Base-by-base conservation (phyloP, 2,113 vertebrate species). In the Philantomba maxwellii region DNA sequence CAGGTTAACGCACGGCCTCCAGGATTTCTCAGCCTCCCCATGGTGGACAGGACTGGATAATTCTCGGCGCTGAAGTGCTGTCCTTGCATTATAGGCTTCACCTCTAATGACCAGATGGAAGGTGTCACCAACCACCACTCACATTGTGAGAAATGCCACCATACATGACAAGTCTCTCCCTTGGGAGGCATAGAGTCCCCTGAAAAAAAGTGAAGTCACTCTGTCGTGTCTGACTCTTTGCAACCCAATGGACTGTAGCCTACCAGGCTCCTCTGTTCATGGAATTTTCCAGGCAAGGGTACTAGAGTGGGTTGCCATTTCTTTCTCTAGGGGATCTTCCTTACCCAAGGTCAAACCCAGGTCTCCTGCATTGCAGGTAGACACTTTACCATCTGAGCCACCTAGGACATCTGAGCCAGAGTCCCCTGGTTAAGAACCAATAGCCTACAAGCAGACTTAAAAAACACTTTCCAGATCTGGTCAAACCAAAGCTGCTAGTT, bases 1-100 rank as follows among this genome's bases (percentile, higher is more conserved):
- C 26, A 28, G 2, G 45, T 11, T 17, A 19, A 30, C 45, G 3
- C 45, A 0, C 30, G 16, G 0, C 14, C 3, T 1, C 45, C 26
- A 30, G 75, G 26, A 17, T 10, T 11, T 33, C 45, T 19, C 15
- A 19, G 45, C 45, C 26, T 19, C 45, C 4, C 26, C 28, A 5
- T 3, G 45, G 43, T 2, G 26, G 75, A 17, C 47, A 19, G n/a
- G 64, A 19, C 64, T 10, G 4, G 16, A 5, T 66, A 2, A 36
- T 66, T 66, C 33, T 19, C 64, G 5, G 33, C 5, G 8, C 8
- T 66, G 4, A 66, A 36, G 64, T 19, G 16, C 33, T 36, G 33
- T 36, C 64, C 64, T 66, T 66, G 64, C 16, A 19, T 36, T 66
- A n/a, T 1, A 66, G 33, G 8, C 64, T 36, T 66, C 64, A 36